These are phyloP conservation scores for Drosophila sulfurigaster DNA, from an alignment of 1,140 invertebrate species.

Conservation along the genomic window DNA sequence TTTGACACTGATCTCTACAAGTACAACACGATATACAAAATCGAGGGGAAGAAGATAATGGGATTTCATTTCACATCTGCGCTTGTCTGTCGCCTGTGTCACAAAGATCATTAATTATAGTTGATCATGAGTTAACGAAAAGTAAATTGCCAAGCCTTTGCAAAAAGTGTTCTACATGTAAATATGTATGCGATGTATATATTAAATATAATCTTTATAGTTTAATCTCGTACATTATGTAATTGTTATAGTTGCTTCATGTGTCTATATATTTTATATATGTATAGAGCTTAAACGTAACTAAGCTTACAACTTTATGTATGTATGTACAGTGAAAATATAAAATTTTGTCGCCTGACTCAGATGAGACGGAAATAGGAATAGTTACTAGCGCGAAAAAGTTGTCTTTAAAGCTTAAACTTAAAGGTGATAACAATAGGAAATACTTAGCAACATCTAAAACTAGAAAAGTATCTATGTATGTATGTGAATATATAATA, in stretches of 20 bases:
- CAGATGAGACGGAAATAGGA: background rate
- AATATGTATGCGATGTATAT: background rate
- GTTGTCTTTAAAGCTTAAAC: background rate
- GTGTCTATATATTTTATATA: background rate
- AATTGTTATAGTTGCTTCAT: conserved; percentile 57
- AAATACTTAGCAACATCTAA: conserved; percentile 61
- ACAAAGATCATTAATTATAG: too few species aligned
- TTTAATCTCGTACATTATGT: conserved; percentile 31
- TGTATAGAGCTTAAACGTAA: conserved; percentile 1
- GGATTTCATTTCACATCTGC: background rate
- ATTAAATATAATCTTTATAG: conserved; percentile 18
- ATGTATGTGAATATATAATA: conserved; percentile 34
- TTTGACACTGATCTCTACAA: conserved; percentile 29
- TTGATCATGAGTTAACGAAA: too few species aligned
- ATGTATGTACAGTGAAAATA: conserved; percentile 35
- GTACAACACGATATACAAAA: conserved; percentile 25
- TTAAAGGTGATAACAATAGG: conserved; percentile 55
- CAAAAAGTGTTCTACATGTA: background rate
- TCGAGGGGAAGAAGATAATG: conserved; percentile 1
- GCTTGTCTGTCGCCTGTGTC: too few species aligned
- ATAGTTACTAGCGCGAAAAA: conserved; percentile 8
- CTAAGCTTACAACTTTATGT: conserved; percentile 64
- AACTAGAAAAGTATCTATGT: conserved; percentile 9
- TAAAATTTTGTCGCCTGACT: conserved; percentile 3
- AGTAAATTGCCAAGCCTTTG: too few species aligned